phyloP scores from a whole-genome alignment of 1,140 invertebrate genomes.

The Drosophila kohkoa region DNA sequence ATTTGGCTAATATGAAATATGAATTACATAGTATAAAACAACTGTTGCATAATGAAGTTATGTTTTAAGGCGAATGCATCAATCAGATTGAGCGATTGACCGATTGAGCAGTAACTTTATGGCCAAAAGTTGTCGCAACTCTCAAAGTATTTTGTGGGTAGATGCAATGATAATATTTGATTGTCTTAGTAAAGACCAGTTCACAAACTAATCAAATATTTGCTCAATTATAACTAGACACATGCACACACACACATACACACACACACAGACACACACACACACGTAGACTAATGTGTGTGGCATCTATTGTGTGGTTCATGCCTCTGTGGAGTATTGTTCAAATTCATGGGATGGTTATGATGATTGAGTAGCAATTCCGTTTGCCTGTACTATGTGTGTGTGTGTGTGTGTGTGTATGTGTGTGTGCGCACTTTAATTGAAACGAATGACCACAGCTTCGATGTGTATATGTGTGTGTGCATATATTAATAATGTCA shows the following conservation, averaged over 20 bases:
- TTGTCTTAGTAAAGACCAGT: slow-evolving; percentile 2
- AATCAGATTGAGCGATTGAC: slow-evolving; percentile 1
- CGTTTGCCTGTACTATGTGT: slow-evolving; percentile 3
- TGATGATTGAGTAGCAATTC: slow-evolving; percentile 28
- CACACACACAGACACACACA: not conserved
- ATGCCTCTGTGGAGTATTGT: not conserved
- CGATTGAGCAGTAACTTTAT: not conserved
- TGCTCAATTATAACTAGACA: slow-evolving; percentile 23
- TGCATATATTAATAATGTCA: slow-evolving; percentile 54
- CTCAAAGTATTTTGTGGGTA: not conserved
- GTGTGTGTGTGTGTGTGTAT: not conserved
- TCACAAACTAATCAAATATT: slow-evolving; percentile 16
- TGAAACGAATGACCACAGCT: slow-evolving; percentile 47
- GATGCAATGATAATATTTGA: slow-evolving; percentile 19
- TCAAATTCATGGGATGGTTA: slow-evolving; percentile 19
- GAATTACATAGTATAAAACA: too few species aligned
- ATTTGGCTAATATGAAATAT: too few species aligned
- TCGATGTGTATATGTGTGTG: slow-evolving; percentile 15
- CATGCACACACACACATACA: slow-evolving; percentile 7
- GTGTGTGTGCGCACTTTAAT: slow-evolving; percentile 45
- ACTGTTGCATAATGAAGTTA: too few species aligned
- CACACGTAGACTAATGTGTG: not conserved
- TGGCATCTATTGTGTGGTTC: not conserved
- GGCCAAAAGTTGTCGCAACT: slow-evolving; percentile 6
- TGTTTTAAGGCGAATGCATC: not conserved